Conservation (phyloP, 2,797 vertebrate genomes). For the Microctenopoma stevenorrisi region DNA sequence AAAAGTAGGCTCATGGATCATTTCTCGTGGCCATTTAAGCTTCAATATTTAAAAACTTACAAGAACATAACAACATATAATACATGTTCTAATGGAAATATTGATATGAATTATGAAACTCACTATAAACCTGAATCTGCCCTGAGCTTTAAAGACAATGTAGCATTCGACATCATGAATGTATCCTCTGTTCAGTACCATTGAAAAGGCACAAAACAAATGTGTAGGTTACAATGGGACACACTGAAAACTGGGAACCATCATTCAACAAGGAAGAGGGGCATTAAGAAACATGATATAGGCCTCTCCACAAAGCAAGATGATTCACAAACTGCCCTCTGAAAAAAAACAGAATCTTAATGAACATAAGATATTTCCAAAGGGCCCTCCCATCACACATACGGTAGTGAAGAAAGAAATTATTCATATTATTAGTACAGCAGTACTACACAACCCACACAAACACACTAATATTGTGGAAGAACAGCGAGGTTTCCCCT, state of each 20-base stretch:
- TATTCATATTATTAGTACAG: slow-evolving; percentile 18
- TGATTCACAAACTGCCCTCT: slow-evolving; percentile 64
- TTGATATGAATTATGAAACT: not conserved
- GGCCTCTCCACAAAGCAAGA: slow-evolving; percentile 64
- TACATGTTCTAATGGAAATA: not conserved
- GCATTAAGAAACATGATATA: slow-evolving; percentile 76
- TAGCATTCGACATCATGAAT: slow-evolving; percentile 60
- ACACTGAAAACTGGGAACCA: slow-evolving; percentile 57
- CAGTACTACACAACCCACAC: slow-evolving; percentile 31
- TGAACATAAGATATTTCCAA: slow-evolving; percentile 67
- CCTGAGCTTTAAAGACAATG: slow-evolving; percentile 34
- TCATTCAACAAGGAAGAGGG: slow-evolving; percentile 69
- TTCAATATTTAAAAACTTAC: not conserved
- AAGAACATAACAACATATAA: not conserved
- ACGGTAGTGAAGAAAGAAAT: slow-evolving; percentile 28
- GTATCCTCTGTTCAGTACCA: slow-evolving; percentile 57
- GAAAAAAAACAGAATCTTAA: slow-evolving; percentile 66
- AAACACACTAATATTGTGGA: slow-evolving; percentile 46
- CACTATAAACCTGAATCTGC: slow-evolving; percentile 12
- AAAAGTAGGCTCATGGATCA: not conserved
- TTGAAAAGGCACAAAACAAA: slow-evolving; percentile 52
- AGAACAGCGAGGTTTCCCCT: slow-evolving; percentile 38
- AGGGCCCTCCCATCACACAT: slow-evolving; percentile 45
- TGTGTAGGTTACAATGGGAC: slow-evolving; percentile 60
- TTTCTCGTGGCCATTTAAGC: not conserved